phyloP scores from a whole-genome alignment of 2,797 vertebrate genomes.

The Notolabrus celidotus region DNA sequence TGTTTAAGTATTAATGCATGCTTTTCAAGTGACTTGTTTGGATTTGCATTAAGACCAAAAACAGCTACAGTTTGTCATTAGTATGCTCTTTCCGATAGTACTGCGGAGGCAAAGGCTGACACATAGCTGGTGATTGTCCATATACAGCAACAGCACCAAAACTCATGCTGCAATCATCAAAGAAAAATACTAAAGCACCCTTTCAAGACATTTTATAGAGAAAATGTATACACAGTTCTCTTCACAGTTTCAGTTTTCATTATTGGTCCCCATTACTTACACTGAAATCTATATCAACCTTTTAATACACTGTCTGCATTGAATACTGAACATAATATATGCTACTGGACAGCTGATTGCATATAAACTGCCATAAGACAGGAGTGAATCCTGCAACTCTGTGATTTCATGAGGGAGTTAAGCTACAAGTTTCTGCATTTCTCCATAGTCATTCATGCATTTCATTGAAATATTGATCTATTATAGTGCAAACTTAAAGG shows the following conservation, averaged over 20 bases:
- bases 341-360: slow-evolving; percentile 30
- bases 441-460: slow-evolving; percentile 48
- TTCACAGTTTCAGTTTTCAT: slow-evolving; percentile 60
- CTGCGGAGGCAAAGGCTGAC: slow-evolving; percentile 1
- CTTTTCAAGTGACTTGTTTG: slow-evolving; percentile 29
- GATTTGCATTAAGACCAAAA: slow-evolving; percentile 17
- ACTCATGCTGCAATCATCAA: slow-evolving; percentile 12
- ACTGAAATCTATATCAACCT: background rate
- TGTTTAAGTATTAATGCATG: slow-evolving; percentile 9
- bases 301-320: slow-evolving; percentile 5
- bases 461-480: slow-evolving; percentile 52
- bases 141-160: slow-evolving; percentile 36
- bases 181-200: slow-evolving; percentile 7
- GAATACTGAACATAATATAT: slow-evolving; percentile 11
- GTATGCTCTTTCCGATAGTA: background rate
- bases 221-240: slow-evolving; percentile 29
- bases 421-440: slow-evolving; percentile 36
- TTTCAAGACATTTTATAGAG: slow-evolving; percentile 17
- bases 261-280: slow-evolving; percentile 29
- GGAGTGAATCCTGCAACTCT: slow-evolving; percentile 38
- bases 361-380: slow-evolving; percentile 26
- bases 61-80: slow-evolving; percentile 27
- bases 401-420: slow-evolving; percentile 41
- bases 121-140: slow-evolving; percentile 12
- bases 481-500: slow-evolving; percentile 43